A percentile compares a stretch with the other conserved stretches of the same genome.
phyloP scores from a whole-genome alignment of 2,888 invertebrate genomes.

The Argynnis bischoffii region DNA sequence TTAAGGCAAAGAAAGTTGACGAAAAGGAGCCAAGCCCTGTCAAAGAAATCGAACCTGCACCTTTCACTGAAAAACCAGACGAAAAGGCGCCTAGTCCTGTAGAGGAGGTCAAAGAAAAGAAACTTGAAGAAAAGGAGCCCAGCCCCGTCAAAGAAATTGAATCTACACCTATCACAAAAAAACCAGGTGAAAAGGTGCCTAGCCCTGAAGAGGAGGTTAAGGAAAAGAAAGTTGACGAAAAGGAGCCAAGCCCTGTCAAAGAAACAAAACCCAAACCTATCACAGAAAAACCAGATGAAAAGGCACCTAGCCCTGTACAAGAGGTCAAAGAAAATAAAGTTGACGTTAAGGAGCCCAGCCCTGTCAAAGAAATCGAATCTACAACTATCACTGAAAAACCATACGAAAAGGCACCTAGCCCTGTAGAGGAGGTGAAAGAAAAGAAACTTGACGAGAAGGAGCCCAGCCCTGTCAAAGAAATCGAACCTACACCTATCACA shows the following conservation, averaged over 20 bases:
- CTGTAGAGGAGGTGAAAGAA: no score
- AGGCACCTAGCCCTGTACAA: conserved; percentile 27
- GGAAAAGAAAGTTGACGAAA: conserved; percentile 29
- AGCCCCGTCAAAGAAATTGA: conserved; percentile 16
- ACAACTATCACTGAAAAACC: neutral
- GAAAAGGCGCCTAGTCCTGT: conserved; percentile 30
- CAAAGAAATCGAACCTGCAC: neutral
- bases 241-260: conserved; percentile 27
- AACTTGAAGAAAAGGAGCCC: neutral
- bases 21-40: no score
- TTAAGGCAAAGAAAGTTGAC: no score
- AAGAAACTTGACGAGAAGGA: neutral
- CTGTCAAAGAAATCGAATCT: conserved; percentile 6
- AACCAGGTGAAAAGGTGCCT: conserved; percentile 26
- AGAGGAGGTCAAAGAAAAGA: neutral
- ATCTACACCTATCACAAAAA: neutral
- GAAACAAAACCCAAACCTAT: conserved; percentile 28
- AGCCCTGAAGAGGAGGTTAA: neutral
- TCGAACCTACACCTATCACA: neutral
- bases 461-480: neutral
- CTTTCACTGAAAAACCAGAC: neutral
- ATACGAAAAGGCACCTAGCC: conserved; percentile 10
- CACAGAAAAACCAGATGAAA: conserved; percentile 23
- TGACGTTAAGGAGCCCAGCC: conserved; percentile 29
- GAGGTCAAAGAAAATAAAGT: neutral